A percentile compares a stretch with the other conserved stretches of the same genome.
phyloP scores from a whole-genome alignment of 2,888 invertebrate genomes.

The Malthinus flaveolus region DNA sequence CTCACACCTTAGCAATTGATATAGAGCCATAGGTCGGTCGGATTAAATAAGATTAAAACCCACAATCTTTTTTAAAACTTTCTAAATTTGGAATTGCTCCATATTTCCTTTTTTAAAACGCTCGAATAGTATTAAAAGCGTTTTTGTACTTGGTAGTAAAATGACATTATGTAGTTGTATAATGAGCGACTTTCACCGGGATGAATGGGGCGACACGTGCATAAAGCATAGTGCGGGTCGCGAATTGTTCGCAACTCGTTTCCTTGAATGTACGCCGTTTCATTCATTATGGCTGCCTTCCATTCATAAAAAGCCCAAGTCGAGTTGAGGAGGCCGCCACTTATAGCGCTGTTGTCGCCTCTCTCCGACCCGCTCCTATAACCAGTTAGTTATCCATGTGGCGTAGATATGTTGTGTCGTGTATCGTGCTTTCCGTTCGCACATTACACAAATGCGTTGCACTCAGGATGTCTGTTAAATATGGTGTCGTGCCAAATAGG shows the following conservation, averaged over 20 bases:
- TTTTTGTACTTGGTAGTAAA: too few species aligned
- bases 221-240: slow-evolving; percentile 37
- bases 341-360: slow-evolving; percentile 47
- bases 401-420: slow-evolving; percentile 27
- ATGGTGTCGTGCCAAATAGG: slow-evolving; percentile 29
- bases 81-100: background rate
- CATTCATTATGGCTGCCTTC: slow-evolving; percentile 74
- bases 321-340: slow-evolving; percentile 48
- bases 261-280: slow-evolving; percentile 60
- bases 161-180: slow-evolving; percentile 23
- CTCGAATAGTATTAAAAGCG: background rate
- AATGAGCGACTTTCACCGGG: slow-evolving; percentile 42
- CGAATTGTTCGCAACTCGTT: slow-evolving; percentile 47
- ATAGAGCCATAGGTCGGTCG: too few species aligned
- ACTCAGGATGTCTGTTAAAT: slow-evolving; percentile 30
- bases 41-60: too few species aligned
- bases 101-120: background rate
- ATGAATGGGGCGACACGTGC: slow-evolving; percentile 42
- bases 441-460: slow-evolving; percentile 23
- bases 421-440: slow-evolving; percentile 34
- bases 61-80: too few species aligned
- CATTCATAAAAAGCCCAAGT: slow-evolving; percentile 72
- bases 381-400: slow-evolving; percentile 26
- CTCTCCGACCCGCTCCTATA: slow-evolving; percentile 28
- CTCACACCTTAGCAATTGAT: too few species aligned